These are phyloP conservation scores for Lycorma delicatula DNA, from an alignment of 1,140 invertebrate genomes.

Conservation along the genomic window DNA sequence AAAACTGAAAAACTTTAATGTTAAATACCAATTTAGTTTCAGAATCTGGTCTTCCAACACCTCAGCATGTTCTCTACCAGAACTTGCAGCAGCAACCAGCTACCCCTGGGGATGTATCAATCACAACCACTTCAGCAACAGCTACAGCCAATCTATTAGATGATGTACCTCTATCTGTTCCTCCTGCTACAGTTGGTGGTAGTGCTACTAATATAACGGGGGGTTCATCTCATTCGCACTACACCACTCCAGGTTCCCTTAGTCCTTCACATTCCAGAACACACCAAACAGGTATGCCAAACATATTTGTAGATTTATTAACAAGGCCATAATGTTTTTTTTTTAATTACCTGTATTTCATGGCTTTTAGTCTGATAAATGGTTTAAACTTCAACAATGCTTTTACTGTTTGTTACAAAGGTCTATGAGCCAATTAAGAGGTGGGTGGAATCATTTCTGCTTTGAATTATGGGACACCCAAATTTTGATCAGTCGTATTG, in stretches of 20 bases:
- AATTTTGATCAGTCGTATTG: too few species aligned
- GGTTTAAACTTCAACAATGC: background rate
- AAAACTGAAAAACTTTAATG: too few species aligned
- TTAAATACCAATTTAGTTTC: constrained; percentile 22
- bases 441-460: background rate
- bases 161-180: background rate
- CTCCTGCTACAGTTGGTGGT: too few species aligned
- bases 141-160: constrained; percentile 3
- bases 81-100: constrained; percentile 5
- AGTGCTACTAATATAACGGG: too few species aligned
- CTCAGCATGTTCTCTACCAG: constrained; percentile 9
- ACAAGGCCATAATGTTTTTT: constrained; percentile 1
- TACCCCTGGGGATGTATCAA: background rate
- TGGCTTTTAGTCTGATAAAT: too few species aligned
- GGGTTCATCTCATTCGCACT: too few species aligned
- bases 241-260: constrained; percentile 20
- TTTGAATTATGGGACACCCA: too few species aligned
- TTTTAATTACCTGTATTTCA: background rate
- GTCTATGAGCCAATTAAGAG: background rate
- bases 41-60: constrained; percentile 21
- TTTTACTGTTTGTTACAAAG: background rate
- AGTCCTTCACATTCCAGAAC: constrained; percentile 27
- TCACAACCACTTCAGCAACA: background rate
- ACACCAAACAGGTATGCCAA: constrained; percentile 11
- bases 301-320: constrained; percentile 1